A percentile compares a stretch with the other conserved stretches of the same genome.
Conservation (phyloP, 1,140 invertebrate species). For the Lordiphosa clarofinis region DNA sequence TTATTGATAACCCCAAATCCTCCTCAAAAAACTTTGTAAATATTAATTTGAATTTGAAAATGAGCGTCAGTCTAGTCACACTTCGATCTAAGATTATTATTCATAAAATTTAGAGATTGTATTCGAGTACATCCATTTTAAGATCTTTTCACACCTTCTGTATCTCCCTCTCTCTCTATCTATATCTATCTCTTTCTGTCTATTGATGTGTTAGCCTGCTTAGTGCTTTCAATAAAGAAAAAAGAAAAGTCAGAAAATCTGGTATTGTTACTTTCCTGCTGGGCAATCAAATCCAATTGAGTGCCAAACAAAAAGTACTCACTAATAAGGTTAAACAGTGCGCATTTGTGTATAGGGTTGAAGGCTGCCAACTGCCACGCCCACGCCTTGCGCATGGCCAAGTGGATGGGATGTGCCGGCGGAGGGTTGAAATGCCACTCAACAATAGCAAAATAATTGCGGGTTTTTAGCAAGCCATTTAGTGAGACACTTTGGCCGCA, state of each 20-base stretch:
- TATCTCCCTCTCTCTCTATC: constrained; percentile 7
- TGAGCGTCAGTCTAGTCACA: constrained; percentile 37
- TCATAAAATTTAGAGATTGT: constrained; percentile 55
- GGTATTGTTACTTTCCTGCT: neutral
- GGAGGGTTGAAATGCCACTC: constrained; percentile 23
- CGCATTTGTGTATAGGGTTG: constrained; percentile 53
- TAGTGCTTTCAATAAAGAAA: constrained; percentile 64
- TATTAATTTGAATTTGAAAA: constrained; percentile 12
- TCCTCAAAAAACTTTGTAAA: neutral
- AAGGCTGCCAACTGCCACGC: constrained; percentile 25
- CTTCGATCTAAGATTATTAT: constrained; percentile 5
- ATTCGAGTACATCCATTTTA: constrained; percentile 63
- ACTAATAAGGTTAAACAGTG: constrained; percentile 59
- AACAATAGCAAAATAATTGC: constrained; percentile 67
- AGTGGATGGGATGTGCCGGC: constrained; percentile 3
- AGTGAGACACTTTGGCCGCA: constrained; percentile 35
- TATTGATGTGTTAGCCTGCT: constrained; percentile 44
- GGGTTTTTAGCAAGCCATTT: constrained; percentile 66
- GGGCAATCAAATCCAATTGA: constrained; percentile 69
- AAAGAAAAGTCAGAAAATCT: neutral
- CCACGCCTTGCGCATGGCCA: constrained; percentile 23
- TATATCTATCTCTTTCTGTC: neutral
- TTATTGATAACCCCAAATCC: too few relatives aligned
- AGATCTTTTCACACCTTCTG: constrained; percentile 16
- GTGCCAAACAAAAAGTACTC: constrained; percentile 47